Conservation (phyloP, 35 echinoderm and acorn worm species). For the Ophiothrix spiculata region DNA sequence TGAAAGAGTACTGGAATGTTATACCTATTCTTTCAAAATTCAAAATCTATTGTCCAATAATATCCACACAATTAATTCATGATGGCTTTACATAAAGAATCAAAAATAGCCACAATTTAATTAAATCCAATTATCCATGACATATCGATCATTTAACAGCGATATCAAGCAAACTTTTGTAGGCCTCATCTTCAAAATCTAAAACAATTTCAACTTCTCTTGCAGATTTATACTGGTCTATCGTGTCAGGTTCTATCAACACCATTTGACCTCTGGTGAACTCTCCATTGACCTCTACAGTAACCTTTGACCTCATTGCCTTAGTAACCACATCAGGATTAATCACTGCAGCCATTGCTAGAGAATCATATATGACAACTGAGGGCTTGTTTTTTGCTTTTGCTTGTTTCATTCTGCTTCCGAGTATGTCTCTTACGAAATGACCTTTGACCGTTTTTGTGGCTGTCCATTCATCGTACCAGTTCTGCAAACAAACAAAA, state of each 20-base stretch:
- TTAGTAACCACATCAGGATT: background rate
- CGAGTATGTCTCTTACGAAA: conserved; percentile 31
- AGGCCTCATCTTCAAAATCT: background rate
- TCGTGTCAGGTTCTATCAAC: background rate
- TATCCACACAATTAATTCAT: no score
- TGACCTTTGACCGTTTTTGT: conserved; percentile 3
- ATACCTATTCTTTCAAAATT: no score
- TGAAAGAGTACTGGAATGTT: no score
- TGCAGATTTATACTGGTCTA: background rate
- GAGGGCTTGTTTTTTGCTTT: background rate
- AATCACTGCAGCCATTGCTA: conserved; percentile 32
- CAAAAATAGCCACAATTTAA: no score
- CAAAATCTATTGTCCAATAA: no score
- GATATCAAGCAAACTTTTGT: background rate
- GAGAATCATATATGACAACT: background rate
- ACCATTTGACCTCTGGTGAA: conserved; percentile 44
- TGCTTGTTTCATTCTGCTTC: background rate
- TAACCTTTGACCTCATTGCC: conserved; percentile 14
- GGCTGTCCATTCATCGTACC: conserved; percentile 8
- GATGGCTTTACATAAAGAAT: no score
- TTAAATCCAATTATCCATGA: no score
- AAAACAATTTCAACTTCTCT: background rate
- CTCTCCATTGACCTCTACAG: conserved; percentile 27
- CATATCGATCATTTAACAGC: background rate
- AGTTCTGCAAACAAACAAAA: no score